Evolutionary conservation across 2,113 vertebrate species (phyloP).

Genomic region (Dicerorhinus sumatrensis): DNA sequence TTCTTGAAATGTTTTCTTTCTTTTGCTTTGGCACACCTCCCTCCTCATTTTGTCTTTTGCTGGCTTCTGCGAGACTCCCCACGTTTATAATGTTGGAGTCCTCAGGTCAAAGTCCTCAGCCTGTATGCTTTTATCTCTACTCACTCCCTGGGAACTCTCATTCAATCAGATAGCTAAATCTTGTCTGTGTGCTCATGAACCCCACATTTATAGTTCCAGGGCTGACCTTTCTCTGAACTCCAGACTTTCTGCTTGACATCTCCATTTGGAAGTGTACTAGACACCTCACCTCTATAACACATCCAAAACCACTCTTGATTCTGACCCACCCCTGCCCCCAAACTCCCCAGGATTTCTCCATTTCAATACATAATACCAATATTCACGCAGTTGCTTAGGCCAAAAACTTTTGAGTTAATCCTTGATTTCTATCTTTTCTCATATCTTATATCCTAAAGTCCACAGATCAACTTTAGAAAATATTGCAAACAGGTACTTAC

Average conservation of each 20-base stretch:
- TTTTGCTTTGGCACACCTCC: not conserved
- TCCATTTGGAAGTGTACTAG: not conserved
- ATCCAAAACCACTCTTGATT: not conserved
- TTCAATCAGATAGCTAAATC: not conserved
- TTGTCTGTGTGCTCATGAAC: not conserved
- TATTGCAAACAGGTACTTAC: too few species aligned
- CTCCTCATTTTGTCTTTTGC: not conserved
- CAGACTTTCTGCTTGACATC: not conserved
- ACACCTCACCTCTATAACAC: fast-evolving
- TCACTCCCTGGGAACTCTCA: not conserved
- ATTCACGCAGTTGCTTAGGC: not conserved
- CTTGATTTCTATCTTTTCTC: not conserved
- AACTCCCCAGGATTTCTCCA: not conserved
- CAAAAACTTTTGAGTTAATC: not conserved
- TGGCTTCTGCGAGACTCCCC: not conserved
- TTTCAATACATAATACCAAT: not conserved
- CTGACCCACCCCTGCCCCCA: too few species aligned
- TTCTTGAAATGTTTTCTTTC: not conserved
- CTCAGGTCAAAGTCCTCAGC: not conserved
- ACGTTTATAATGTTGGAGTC: not conserved
- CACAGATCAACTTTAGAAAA: not conserved
- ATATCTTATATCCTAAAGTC: not conserved
- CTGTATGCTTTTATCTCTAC: not conserved
- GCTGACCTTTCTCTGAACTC: not conserved
- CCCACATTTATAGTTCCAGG: not conserved